Evolutionary conservation across 2,113 vertebrate species (phyloP).

Genomic region (Sebastes fasciatus): DNA sequence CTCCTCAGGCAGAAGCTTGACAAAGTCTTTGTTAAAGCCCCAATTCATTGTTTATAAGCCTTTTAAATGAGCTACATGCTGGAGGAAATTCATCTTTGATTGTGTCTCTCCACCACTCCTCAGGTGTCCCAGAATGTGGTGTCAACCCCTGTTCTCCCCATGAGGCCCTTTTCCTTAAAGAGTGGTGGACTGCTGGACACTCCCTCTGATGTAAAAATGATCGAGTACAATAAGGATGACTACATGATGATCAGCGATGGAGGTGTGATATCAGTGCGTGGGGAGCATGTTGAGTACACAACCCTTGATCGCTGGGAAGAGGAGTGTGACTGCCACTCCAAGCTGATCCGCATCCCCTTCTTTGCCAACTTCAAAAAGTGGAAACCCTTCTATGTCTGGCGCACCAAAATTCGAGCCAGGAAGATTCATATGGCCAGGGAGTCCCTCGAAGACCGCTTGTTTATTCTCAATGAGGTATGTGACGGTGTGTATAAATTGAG

Average conservation of each 20-base stretch:
- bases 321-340: slow-evolving; percentile 82
- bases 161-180: slow-evolving; percentile 50
- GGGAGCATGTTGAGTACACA: slow-evolving; percentile 74
- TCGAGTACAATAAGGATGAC: slow-evolving; percentile 82
- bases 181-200: slow-evolving; percentile 18
- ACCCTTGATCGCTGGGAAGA: slow-evolving; percentile 83
- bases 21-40: neutral
- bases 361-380: slow-evolving; percentile 87
- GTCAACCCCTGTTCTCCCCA: slow-evolving; percentile 65
- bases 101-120: neutral
- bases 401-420: slow-evolving; percentile 82
- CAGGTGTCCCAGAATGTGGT: slow-evolving; percentile 31
- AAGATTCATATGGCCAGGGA: slow-evolving; percentile 78
- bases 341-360: slow-evolving; percentile 85
- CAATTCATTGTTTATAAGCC: neutral
- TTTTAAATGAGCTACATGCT: neutral
- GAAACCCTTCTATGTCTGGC: slow-evolving; percentile 89
- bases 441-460: slow-evolving; percentile 81
- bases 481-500: neutral
- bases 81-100: neutral
- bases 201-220: slow-evolving; percentile 63
- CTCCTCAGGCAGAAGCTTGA: neutral
- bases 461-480: slow-evolving; percentile 87
- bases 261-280: slow-evolving; percentile 77
- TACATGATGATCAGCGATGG: slow-evolving; percentile 83